Conservation (phyloP, 2,797 vertebrate species). For the Helostoma temminkii region DNA sequence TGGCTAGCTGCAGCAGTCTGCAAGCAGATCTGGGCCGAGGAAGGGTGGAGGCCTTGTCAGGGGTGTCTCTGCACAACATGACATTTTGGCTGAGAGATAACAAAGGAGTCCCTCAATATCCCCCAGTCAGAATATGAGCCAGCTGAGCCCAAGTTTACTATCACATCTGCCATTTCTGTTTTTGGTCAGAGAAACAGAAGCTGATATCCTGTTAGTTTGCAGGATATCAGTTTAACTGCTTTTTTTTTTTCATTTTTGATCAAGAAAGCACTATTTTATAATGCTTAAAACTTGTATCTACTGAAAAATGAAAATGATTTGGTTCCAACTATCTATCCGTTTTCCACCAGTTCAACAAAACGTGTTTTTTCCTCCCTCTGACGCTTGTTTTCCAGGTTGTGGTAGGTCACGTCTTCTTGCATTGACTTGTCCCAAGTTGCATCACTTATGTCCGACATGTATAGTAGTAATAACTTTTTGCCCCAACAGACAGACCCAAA, state of each 20-base stretch:
- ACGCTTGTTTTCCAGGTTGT: slow-evolving; percentile 38
- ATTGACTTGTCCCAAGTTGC: slow-evolving; percentile 37
- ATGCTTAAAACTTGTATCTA: neutral
- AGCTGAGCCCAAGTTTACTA: neutral
- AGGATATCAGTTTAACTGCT: neutral
- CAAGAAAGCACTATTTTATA: neutral
- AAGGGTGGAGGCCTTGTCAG: slow-evolving; percentile 64
- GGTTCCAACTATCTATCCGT: neutral
- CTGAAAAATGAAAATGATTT: neutral
- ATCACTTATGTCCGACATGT: slow-evolving; percentile 14
- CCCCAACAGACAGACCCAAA: slow-evolving; percentile 29
- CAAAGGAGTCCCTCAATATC: neutral
- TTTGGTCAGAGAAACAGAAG: neutral
- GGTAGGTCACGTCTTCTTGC: slow-evolving; percentile 22
- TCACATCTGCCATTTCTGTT: neutral
- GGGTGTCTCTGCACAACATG: slow-evolving; percentile 59
- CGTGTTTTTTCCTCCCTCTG: neutral
- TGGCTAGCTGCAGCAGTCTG: slow-evolving; percentile 19
- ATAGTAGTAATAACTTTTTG: slow-evolving; percentile 23
- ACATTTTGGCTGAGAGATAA: slow-evolving; percentile 69
- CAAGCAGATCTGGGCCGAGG: slow-evolving; percentile 30
- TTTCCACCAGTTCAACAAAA: neutral
- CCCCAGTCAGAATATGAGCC: neutral
- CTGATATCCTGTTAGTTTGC: neutral
- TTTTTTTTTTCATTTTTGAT: no score